Evolutionary conservation across 2,797 vertebrate genomes (phyloP), one percentile per base, ranked within the genome.

Genomic region (Gymnoscopelus braueri): DNA sequence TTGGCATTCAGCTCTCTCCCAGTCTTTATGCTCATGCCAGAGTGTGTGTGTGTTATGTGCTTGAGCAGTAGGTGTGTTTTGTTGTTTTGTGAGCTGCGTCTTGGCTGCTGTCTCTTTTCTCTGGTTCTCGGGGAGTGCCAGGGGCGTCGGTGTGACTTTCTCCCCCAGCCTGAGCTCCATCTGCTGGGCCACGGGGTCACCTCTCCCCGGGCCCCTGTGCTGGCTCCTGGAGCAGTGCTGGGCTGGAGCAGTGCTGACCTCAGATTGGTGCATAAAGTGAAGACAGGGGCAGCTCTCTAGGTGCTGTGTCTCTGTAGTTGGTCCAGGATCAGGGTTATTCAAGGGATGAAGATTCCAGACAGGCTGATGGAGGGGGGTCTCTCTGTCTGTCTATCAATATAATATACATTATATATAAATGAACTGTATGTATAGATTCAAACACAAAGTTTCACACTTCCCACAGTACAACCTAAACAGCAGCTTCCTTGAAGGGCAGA

Each of bases 101-200:
- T 92, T 92, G 92, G 92, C 90, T 87, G 77, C 74, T 26, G 75
- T 78, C 87, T 91, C 87, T 65, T 84, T 84, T 82, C 84, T 84
- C 80, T 78, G 90, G 88, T 90, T 92, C 91, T 89, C 81, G 47
- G 88, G 87, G 85, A 90, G 84, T 86, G 86, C 89, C 91, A 90
- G 90, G 80, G 90, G 90, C 89, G 89, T 89, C 85, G 54, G 85
- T 91, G 89, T 92, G 91, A 91, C 91, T 92, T 92, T 92, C 89
- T 90, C 90, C 85, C 86, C 90, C 90, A 90, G 90, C 87, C 90
- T 88, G 87, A 87, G 89, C 92, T 92, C 92, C 92, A 93, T 93
- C 92, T 93, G 92, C 91, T 81, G 84, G 92, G 89, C 82, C 87
- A 89, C 69, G 72, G 88, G 92, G 92, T 93, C 91, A 87, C 65